phyloP scores from a whole-genome alignment of 2,113 vertebrate species.

The Hydropotes inermis region DNA sequence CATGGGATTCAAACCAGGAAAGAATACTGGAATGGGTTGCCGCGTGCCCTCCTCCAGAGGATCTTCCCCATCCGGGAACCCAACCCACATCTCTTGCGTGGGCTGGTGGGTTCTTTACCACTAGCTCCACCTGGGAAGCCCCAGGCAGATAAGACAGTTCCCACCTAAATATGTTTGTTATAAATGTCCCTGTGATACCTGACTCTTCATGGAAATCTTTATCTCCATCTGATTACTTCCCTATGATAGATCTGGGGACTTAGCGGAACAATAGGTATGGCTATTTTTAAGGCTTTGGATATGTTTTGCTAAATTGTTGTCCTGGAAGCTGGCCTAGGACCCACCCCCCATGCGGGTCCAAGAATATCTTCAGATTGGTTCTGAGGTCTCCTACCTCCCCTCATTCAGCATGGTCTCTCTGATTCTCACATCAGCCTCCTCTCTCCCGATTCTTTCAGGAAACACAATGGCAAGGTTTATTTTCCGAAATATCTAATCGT shows the following conservation, averaged over 20 bases:
- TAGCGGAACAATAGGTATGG: too few relatives aligned
- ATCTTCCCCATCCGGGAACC: background rate
- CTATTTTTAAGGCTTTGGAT: background rate
- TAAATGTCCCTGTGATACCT: background rate
- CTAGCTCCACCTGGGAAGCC: background rate
- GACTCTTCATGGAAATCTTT: background rate
- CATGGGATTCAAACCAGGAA: background rate
- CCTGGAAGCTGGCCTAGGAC: background rate
- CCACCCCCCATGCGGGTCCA: background rate
- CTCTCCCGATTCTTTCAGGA: background rate
- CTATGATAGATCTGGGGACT: background rate
- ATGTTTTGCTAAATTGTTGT: background rate
- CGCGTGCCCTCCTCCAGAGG: background rate
- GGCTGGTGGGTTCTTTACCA: background rate
- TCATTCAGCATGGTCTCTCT: background rate
- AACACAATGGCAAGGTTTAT: constrained; percentile 50
- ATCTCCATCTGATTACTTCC: background rate
- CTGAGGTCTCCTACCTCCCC: background rate
- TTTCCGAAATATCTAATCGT: constrained; percentile 75
- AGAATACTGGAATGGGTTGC: background rate
- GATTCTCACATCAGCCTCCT: background rate
- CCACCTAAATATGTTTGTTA: background rate
- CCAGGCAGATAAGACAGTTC: background rate
- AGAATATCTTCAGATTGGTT: background rate
- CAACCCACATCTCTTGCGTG: background rate